These are phyloP conservation scores for Patella caerulea DNA, from an alignment of 2,888 invertebrate species.

Conservation along the genomic window DNA sequence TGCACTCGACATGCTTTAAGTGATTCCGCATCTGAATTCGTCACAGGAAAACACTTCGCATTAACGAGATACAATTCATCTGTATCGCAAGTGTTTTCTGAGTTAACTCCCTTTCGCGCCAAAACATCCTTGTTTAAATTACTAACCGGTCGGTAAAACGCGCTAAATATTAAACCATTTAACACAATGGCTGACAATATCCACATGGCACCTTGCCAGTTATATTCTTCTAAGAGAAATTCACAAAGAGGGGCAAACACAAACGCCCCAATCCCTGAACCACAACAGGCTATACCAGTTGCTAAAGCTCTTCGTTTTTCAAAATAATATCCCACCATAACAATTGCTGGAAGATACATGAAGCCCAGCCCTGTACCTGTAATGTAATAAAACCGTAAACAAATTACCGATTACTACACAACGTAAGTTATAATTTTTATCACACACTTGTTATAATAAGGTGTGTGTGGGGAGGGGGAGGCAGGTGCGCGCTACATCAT, in stretches of 20 bases:
- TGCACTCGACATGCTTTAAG: too few relatives aligned
- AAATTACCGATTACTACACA: background rate
- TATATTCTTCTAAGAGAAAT: conserved; percentile 76
- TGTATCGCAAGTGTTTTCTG: background rate
- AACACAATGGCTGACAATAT: conserved; percentile 86
- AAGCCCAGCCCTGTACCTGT: conserved; percentile 92
- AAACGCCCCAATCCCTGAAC: conserved; percentile 94
- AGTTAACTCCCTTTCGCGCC: background rate
- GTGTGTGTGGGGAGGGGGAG: too few relatives aligned
- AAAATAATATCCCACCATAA: conserved; percentile 97
- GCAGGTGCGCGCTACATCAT: too few relatives aligned
- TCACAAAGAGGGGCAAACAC: conserved; percentile 86
- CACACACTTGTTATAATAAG: too few relatives aligned
- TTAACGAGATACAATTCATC: background rate
- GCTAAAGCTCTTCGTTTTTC: conserved; percentile 95
- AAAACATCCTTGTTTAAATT: background rate
- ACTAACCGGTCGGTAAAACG: conserved; percentile 85
- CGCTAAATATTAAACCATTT: conserved; percentile 83
- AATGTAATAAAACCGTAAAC: conserved; percentile 28
- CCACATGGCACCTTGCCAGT: conserved; percentile 84
- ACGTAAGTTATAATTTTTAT: background rate
- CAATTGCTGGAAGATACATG: conserved; percentile 95
- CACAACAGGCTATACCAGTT: conserved; percentile 95
- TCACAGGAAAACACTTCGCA: too few relatives aligned
- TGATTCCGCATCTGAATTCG: too few relatives aligned